These are phyloP conservation scores for Artibeus lituratus DNA, from an alignment of 2,797 vertebrate genomes.

Conservation along the genomic window DNA sequence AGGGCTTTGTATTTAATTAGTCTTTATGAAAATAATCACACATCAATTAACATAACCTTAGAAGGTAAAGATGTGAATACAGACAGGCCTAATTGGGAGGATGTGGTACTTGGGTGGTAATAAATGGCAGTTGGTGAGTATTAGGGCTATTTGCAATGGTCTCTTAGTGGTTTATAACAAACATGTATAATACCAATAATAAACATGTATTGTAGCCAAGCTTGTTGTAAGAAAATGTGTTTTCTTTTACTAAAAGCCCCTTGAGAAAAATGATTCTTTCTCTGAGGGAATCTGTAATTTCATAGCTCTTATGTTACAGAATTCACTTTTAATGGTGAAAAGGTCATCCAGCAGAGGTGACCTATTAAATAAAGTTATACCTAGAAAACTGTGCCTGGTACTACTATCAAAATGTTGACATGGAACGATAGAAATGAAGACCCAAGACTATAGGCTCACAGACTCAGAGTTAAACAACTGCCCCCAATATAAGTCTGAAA, in stretches of 20 bases:
- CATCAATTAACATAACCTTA: background rate
- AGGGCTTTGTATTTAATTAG: background rate
- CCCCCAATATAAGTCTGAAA: background rate
- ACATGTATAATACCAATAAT: background rate
- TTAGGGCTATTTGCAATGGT: background rate
- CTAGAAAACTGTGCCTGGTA: background rate
- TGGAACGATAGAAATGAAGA: background rate
- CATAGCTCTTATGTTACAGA: background rate
- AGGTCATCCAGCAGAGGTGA: background rate
- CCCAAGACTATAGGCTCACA: background rate
- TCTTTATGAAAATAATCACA: background rate
- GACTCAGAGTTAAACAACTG: background rate
- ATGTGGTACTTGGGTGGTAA: background rate
- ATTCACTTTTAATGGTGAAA: constrained; percentile 44
- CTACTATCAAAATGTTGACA: background rate
- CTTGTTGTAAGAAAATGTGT: background rate
- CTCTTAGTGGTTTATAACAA: background rate
- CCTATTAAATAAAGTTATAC: constrained; percentile 10
- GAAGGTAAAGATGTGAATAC: background rate
- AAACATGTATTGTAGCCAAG: background rate
- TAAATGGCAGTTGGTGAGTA: background rate
- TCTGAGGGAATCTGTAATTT: background rate
- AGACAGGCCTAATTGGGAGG: background rate
- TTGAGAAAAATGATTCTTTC: constrained; percentile 29
- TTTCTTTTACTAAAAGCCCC: background rate